These are phyloP conservation scores for Coelopa frigida DNA, from an alignment of 1,140 invertebrate species.

Conservation along the genomic window DNA sequence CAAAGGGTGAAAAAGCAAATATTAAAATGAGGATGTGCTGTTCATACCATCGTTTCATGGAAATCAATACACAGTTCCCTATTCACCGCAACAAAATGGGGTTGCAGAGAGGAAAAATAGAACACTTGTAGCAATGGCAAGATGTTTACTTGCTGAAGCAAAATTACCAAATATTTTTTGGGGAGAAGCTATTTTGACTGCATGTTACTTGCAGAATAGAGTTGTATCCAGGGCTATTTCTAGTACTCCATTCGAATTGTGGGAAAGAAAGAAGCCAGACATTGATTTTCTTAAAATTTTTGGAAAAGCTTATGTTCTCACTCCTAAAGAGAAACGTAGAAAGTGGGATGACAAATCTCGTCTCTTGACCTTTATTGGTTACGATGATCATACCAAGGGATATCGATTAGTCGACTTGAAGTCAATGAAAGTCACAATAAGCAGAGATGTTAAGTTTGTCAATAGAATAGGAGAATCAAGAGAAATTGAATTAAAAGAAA, in stretches of 20 bases:
- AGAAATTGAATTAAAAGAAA: too few relatives aligned
- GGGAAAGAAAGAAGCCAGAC: background rate
- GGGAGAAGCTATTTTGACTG: slow-evolving; percentile 45
- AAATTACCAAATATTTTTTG: slow-evolving; percentile 42
- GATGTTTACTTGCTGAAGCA: slow-evolving; percentile 23
- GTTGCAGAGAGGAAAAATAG: too few relatives aligned
- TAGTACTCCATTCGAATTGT: slow-evolving; percentile 6
- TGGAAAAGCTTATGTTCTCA: too few relatives aligned
- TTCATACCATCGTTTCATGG: background rate
- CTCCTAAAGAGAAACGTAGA: too few relatives aligned
- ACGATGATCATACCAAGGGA: slow-evolving; percentile 18
- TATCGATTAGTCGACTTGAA: slow-evolving; percentile 25
- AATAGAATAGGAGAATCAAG: too few relatives aligned
- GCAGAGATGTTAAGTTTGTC: slow-evolving; percentile 30
- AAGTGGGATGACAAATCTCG: too few relatives aligned
- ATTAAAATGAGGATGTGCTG: too few relatives aligned
- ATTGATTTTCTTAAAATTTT: too few relatives aligned
- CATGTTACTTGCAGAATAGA: slow-evolving; percentile 2
- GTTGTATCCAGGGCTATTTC: background rate
- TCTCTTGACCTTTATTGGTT: background rate
- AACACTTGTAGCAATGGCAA: slow-evolving; percentile 4
- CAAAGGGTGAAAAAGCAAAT: too few relatives aligned
- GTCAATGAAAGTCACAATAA: slow-evolving; percentile 16
- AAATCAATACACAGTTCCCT: background rate
- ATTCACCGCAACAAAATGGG: too few relatives aligned